Conservation (phyloP, 1,140 invertebrate species). For the Anoplolepis gracilipes region DNA sequence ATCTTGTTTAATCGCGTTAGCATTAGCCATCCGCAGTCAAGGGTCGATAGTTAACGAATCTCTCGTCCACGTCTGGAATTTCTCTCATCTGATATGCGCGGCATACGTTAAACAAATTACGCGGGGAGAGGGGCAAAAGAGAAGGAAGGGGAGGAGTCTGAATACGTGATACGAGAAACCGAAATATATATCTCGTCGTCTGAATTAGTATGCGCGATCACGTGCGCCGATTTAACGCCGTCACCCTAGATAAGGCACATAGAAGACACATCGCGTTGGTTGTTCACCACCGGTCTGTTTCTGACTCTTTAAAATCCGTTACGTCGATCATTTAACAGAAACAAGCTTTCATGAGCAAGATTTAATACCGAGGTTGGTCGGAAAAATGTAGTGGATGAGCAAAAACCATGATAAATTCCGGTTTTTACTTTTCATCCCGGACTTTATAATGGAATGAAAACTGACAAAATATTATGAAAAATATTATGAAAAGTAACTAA, state of each 20-base stretch:
- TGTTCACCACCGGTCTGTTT: constrained; percentile 46
- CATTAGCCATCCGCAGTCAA: background rate
- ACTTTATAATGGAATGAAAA: no score
- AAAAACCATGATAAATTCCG: no score
- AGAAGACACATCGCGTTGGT: constrained; percentile 58
- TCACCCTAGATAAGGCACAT: constrained; percentile 81
- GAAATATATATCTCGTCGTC: constrained; percentile 45
- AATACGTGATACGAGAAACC: constrained; percentile 24
- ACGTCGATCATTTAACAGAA: constrained; percentile 31
- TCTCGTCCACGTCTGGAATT: constrained; percentile 65
- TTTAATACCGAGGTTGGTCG: no score
- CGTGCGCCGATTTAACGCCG: constrained; percentile 81
- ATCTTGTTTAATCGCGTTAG: constrained; percentile 13
- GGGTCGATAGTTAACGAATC: constrained; percentile 20
- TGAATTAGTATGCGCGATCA: constrained; percentile 81
- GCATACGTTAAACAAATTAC: constrained; percentile 77
- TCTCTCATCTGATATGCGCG: constrained; percentile 75
- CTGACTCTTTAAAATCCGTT: constrained; percentile 65
- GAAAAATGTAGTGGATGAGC: no score
- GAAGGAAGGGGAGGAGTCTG: constrained; percentile 37
- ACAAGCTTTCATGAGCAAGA: constrained; percentile 2
- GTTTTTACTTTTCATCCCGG: no score
- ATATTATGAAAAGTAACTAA: no score
- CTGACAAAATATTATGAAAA: no score
- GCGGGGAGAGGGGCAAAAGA: no score